Evolutionary conservation across 2,888 invertebrate species (phyloP), one percentile per base, ranked within the genome.

Genomic region (Cheilosia soror): DNA sequence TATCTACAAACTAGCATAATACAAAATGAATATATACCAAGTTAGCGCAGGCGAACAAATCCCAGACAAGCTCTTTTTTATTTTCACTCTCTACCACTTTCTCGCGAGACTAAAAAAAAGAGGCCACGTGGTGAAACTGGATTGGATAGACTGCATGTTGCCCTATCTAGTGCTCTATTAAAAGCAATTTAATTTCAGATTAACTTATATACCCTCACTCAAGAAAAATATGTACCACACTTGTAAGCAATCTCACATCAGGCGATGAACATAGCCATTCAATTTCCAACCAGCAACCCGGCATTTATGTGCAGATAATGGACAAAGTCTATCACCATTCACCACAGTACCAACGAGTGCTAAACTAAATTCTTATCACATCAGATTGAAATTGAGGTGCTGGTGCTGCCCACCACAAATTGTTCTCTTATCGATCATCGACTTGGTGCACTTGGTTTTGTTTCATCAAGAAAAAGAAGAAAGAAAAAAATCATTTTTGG

Each of bases 71-170:
- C 44, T 69, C 75, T 42, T 25, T 25, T 29, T 1, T 51, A 25
- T 15, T 33, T 62, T 42, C 20, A 49, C 33, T 65, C 60, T 55
- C 53, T 27, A 49, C 58, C 53, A 47, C n/a, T 15, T 53, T 27
- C 15, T n/a, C 0, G 51, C 25, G 51, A 5, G 15, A 27, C 11
- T 4, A 27, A 27, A 9, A 25, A 27, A 53, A 71, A 42, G 2
- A n/a, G 37, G 80, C 80, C 84, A 84, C 84, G 84, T 84, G 84
- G 75, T 84, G 60, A 7, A 75, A 71, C 60, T 55, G 13, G 60
- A 76, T 71, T 80, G 60, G 75, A 68, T 11, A 58, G 27, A 42
- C 15, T 37, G 44, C 57, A 58, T 15, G 57, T 69, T 55, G 27
- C 31, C 29, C 5, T 11, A 27, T 51, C 53, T 7, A 53, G n/a